Base-by-base conservation (phyloP, 2,113 vertebrate genomes). In the Pedetes capensis region DNA sequence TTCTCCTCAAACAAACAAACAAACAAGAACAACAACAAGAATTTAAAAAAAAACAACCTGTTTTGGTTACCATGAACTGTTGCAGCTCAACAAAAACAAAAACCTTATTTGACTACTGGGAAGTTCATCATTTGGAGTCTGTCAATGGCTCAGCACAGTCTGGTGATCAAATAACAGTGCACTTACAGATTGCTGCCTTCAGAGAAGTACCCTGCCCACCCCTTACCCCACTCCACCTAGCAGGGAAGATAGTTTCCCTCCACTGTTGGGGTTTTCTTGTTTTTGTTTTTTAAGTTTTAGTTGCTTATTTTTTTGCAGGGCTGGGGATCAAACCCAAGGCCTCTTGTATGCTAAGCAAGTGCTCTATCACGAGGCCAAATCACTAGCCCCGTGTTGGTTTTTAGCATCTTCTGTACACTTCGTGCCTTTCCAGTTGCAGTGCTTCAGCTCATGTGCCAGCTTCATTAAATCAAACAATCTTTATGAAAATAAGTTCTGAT, bases 111-210 rank as follows among this genome's bases (percentile, higher is more conserved):
- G 84, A 59, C 47, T 51, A 59, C 20, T 25, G 25, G 44, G 51
- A 84, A 18, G n/a, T 6, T 29, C 44, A 87, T 57, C 10, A 74
- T 88, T 83, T 95, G 84, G 93, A 69, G 81, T 34, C 4, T 37
- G 29, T 59, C 37, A 79, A 16, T 12, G 44, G 47, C 25, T 63
- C 20, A 64, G 83, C 64, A 37, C n/a, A 87, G 59, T 90, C 80
- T 92, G 69, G 39, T 57, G 78, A 69, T 59, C 86, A 94, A 96
- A 96, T 80, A 74, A 64, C 59, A 83, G 44, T 59, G 64, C 22
- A 29, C 47, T 84, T 83, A 49, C 34, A 82, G 27, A 57, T 47
- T 47, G 18, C 6, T n/a, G n/a, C 39, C 66, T 12, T 44, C 57
- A 47, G 66, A 25, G n/a, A 64, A 47, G 20, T 80, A 34, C 22